A percentile compares a stretch with the other conserved stretches of the same genome.
phyloP scores from a whole-genome alignment of 2,797 vertebrate species.

The Acrocephalus scirpaceus region DNA sequence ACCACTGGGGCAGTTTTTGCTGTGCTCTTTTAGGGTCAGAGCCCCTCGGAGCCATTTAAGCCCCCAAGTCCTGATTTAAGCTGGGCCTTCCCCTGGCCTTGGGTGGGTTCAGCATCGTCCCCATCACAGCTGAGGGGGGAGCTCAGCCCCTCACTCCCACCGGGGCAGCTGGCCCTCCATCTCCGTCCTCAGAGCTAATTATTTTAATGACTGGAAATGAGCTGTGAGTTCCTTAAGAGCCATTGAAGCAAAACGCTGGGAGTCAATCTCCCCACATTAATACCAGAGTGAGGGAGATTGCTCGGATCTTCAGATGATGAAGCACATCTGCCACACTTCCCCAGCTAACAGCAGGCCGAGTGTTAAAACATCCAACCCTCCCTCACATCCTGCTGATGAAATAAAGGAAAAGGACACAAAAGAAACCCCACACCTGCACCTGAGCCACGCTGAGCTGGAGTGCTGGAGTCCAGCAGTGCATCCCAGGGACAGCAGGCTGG shows the following conservation, averaged over 20 bases:
- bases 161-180: background rate
- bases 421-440: background rate
- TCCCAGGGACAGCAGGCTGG: background rate
- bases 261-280: slow-evolving; percentile 13
- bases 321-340: background rate
- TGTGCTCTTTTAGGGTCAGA: background rate
- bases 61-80: background rate
- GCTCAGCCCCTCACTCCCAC: background rate
- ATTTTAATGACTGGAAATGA: slow-evolving; percentile 37
- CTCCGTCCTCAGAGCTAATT: background rate
- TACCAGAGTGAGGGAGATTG: background rate
- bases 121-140: background rate
- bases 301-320: background rate
- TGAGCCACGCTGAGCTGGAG: background rate
- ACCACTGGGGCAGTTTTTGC: background rate
- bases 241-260: background rate
- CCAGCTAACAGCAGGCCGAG: background rate
- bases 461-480: fast-evolving
- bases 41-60: background rate
- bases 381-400: background rate
- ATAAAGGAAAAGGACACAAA: background rate
- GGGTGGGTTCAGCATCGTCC: fast-evolving
- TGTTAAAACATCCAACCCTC: background rate
- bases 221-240: slow-evolving; percentile 22
- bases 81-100: background rate